A percentile compares a stretch with the other conserved stretches of the same genome.
phyloP scores from a whole-genome alignment of 2,888 invertebrate species.

The Heliconius ismenius region DNA sequence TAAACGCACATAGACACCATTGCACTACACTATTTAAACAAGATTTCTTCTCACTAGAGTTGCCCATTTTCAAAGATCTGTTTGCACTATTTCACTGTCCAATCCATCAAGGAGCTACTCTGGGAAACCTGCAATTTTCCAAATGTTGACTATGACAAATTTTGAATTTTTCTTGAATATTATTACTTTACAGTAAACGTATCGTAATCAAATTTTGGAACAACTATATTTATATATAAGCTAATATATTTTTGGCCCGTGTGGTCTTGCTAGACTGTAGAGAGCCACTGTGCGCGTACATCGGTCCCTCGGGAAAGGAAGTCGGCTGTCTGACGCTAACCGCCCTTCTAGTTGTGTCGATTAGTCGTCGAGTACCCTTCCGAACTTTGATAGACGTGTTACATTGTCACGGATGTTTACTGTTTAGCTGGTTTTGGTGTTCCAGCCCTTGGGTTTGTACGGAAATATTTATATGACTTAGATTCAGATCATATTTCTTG shows the following conservation, averaged over 20 bases:
- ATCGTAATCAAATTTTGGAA: constrained; percentile 23
- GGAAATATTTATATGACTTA: not conserved
- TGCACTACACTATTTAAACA: constrained; percentile 69
- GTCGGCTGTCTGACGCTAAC: constrained; percentile 71
- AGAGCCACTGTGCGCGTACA: constrained; percentile 52
- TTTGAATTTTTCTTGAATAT: not conserved
- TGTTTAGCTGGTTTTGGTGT: constrained; percentile 34
- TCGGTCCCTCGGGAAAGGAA: constrained; percentile 77
- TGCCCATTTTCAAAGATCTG: constrained; percentile 49
- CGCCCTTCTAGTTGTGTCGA: constrained; percentile 79
- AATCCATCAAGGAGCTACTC: constrained; percentile 39
- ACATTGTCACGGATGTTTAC: constrained; percentile 55
- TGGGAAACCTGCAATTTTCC: constrained; percentile 1
- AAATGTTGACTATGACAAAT: not conserved
- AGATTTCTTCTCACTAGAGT: constrained; percentile 58
- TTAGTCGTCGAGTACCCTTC: constrained; percentile 73
- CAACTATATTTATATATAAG: constrained; percentile 27
- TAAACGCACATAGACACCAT: constrained; percentile 72
- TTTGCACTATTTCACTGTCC: constrained; percentile 58
- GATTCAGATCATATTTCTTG: too few species aligned
- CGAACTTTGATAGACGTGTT: constrained; percentile 77
- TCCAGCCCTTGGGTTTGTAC: constrained; percentile 25
- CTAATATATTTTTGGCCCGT: constrained; percentile 40
- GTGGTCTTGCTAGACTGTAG: constrained; percentile 50
- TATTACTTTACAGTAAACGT: not conserved